Base-by-base conservation (phyloP, 2,888 invertebrate species). In the Synanthedon andrenaeformis region DNA sequence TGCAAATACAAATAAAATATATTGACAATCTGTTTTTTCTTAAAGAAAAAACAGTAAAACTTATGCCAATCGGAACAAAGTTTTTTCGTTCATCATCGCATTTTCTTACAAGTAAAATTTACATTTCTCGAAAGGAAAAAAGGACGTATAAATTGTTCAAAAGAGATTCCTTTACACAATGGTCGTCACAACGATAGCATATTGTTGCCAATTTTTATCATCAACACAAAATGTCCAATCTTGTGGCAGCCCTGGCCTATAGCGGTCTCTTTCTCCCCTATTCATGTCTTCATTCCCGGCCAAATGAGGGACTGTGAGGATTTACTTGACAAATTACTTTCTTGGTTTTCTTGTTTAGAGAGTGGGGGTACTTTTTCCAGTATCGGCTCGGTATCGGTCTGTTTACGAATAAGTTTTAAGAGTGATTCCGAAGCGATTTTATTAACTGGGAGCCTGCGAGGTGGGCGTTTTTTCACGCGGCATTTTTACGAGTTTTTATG, bases 301-400 rank as follows among this genome's bases (percentile, higher is more conserved):
- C 69, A 71, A 76, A 71, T 70, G 65, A 66, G 70, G 67, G 65
- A 72, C 69, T 69, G 63, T 57, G 64, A 70, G 80, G 82, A 82
- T 83, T 81, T 81, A 76, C 82, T 82, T 85, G 85, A 83, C 82
- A 83, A 82, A 84, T 84, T 82, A 81, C 82, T 81, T 82, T 82
- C 78, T 77, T 76, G 68, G 70, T 76, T 73, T 74, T 74, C 79
- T 78, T 81, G 76, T 78, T 81, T 78, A 69, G 63, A 57, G 54
- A 56, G 56, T 54, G 58, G 63, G 62, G 57, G 61, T 57, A 56
- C 57, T 62, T 58, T 62, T 61, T 60, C 61, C 60, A 59, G 70
- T 72, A 72, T 71, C 72, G 72, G 68, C 61, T 61, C 65, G 61
- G 73, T 70, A 74, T 76, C 72, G 74, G 74, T 75, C 70, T 80